These are phyloP conservation scores for Guaruba guarouba DNA, from an alignment of 2,113 vertebrate genomes.

Conservation along the genomic window DNA sequence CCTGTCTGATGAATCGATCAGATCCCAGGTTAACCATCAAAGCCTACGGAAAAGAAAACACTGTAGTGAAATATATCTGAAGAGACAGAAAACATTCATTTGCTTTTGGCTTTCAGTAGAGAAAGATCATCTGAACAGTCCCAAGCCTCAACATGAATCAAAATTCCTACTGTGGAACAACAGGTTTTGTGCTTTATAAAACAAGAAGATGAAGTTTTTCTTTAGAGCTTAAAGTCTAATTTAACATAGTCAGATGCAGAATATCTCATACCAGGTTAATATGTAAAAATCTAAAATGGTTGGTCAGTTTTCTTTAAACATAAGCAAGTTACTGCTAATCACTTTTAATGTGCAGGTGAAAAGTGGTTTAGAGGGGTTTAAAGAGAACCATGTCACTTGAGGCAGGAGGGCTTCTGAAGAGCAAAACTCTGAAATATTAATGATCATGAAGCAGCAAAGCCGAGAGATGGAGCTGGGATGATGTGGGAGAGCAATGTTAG, in stretches of 20 bases:
- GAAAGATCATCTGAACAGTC: neutral
- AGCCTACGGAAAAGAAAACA: slow-evolving; percentile 77
- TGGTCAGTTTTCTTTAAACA: neutral
- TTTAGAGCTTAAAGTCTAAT: neutral
- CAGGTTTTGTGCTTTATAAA: neutral
- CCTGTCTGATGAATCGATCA: slow-evolving; percentile 97
- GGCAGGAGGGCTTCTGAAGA: neutral
- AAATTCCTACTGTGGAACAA: slow-evolving; percentile 3
- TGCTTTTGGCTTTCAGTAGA: neutral
- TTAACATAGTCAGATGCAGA: neutral
- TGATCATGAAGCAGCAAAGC: neutral
- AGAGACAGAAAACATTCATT: neutral
- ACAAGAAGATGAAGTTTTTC: neutral
- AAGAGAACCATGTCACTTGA: neutral
- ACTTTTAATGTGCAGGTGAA: neutral
- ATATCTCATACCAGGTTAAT: neutral
- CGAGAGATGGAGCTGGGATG: neutral
- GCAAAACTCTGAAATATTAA: neutral
- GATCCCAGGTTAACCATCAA: slow-evolving; percentile 97
- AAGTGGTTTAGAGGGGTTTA: neutral
- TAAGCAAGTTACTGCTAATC: neutral
- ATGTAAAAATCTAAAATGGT: neutral
- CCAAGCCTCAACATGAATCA: neutral
- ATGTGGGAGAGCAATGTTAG: neutral
- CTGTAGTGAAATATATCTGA: neutral